Evolutionary conservation across 2,888 invertebrate species (phyloP).

Genomic region (Corythucha ciliata): DNA sequence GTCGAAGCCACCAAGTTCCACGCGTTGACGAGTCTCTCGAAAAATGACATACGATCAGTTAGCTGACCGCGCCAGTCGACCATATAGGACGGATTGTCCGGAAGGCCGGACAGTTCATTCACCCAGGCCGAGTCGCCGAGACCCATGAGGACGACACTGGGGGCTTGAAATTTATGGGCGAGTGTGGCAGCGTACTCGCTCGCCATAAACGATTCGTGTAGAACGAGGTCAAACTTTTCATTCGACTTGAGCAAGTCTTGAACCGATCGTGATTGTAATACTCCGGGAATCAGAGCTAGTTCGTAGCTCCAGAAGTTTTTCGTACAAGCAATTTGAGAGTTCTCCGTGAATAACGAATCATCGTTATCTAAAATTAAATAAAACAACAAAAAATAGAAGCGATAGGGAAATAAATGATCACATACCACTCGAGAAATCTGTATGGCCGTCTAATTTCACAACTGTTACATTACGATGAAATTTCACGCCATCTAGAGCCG

Average conservation of each 20-base stretch:
- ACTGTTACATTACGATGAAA: no score
- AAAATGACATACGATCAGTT: constrained; percentile 16
- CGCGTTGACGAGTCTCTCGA: constrained; percentile 4
- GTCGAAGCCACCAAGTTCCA: neutral
- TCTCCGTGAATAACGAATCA: no score
- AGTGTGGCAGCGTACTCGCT: constrained; percentile 13
- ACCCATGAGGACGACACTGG: constrained; percentile 14
- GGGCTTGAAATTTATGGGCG: constrained; percentile 23
- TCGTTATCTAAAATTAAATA: no score
- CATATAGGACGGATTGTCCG: constrained; percentile 23
- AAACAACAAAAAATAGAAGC: no score
- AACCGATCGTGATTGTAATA: no score
- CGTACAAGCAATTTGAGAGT: no score
- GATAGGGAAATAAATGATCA: no score
- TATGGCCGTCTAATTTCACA: no score
- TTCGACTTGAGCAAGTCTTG: constrained; percentile 22
- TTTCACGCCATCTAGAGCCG: no score
- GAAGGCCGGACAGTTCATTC: constrained; percentile 22
- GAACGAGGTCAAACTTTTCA: constrained; percentile 20
- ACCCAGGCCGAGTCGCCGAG: constrained; percentile 17
- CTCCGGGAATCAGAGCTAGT: no score
- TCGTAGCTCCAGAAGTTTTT: no score
- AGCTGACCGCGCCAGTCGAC: constrained; percentile 11
- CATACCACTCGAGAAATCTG: no score
- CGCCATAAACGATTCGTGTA: constrained; percentile 17